These are phyloP conservation scores for Barnardius zonarius DNA, from an alignment of 2,113 vertebrate species.

Conservation along the genomic window DNA sequence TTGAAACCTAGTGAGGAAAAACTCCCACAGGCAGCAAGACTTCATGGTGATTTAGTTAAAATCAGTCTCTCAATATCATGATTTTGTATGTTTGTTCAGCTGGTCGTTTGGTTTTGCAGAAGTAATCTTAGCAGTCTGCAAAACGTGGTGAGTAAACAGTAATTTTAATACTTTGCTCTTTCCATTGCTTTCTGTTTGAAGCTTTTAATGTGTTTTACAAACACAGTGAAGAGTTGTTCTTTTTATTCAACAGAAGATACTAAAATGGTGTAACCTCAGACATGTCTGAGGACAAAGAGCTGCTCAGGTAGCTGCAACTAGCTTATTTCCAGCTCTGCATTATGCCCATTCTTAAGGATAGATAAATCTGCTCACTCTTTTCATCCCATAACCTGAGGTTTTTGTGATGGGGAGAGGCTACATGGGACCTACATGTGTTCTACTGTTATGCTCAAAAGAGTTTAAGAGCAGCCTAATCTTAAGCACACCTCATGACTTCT, in stretches of 20 bases:
- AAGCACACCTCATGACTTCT: not conserved
- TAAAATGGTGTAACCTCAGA: not conserved
- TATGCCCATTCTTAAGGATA: not conserved
- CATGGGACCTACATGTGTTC: fast-evolving
- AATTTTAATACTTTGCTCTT: not conserved
- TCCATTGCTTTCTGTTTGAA: not conserved
- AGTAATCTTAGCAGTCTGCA: not conserved
- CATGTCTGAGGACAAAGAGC: not conserved
- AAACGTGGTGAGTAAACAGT: not conserved
- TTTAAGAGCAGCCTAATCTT: not conserved
- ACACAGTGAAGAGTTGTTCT: not conserved
- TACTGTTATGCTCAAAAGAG: not conserved
- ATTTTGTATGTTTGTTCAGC: not conserved
- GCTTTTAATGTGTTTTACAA: not conserved
- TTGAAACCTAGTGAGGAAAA: not conserved
- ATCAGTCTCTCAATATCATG: not conserved
- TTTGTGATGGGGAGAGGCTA: not conserved
- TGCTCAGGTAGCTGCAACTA: not conserved
- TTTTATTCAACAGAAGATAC: not conserved
- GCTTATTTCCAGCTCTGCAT: not conserved
- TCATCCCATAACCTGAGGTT: not conserved
- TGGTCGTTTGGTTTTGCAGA: not conserved
- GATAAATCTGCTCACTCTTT: not conserved
- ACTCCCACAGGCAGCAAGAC: not conserved
- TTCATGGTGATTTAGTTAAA: not conserved